Base-by-base conservation (phyloP, 2,797 vertebrate genomes). In the Chanos chanos region DNA sequence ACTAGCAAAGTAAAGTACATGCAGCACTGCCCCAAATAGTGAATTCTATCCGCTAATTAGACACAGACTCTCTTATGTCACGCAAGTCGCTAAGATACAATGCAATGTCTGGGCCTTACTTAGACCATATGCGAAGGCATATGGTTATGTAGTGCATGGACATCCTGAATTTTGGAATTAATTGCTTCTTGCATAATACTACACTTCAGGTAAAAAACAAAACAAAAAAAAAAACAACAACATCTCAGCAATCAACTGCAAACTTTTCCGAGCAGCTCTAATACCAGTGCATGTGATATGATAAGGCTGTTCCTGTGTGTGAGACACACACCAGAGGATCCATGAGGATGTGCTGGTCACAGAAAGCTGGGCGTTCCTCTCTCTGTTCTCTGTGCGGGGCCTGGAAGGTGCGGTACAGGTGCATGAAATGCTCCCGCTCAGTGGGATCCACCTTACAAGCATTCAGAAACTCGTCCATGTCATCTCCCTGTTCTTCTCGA, bases 321-420 rank as follows among this genome's bases (percentile, higher is more conserved):
- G 15, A 51, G 12, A 4, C 51, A 39, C 77, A 83, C 73, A 91
- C 89, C 89, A 79, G 60, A 0, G 85, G 87, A 33, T 88, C 81
- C 0, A 89, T 19, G 2, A 60, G 67, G 59, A 91, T 88, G 56
- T 86, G 6, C 0, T 74, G 66, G 16, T 65, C 39, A 0, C 64
- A 61, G 68, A 87, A 88, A 24, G 87, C 72, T 81, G 86, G 72
- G 52, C 27, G 45, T 4, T 86, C 80, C 31, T 43, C 66, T 37
- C 67, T 72, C 8, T 83, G 66, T 44, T 67, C 70, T 0, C 28
- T 69, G 3, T 75, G 73, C 19, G 79, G 77, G 1, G 85, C 82
- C 66, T 81, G 73, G 34, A 87, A 87, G 60, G 63, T 68, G 7
- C 12, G 60, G 21, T 82, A 78, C 10, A 89, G 75, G 39, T 85